Evolutionary conservation across 2,113 vertebrate species (phyloP).

Genomic region (Leucoraja erinaceus): DNA sequence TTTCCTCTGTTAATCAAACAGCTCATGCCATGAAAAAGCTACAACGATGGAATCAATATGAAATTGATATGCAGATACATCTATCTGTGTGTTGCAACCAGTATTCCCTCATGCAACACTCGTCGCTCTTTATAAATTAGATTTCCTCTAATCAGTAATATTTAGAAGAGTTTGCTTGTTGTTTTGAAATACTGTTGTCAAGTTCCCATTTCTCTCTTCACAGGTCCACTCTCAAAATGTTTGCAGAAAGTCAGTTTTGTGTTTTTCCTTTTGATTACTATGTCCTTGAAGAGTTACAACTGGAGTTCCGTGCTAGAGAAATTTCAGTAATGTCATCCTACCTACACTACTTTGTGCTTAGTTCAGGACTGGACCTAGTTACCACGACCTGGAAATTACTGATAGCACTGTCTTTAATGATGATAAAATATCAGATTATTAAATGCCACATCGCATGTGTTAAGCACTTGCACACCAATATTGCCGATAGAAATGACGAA

Average conservation of each 20-base stretch:
- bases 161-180: not conserved
- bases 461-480: not conserved
- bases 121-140: not conserved
- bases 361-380: not conserved
- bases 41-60: conserved; percentile 21
- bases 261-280: not conserved
- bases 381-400: not conserved
- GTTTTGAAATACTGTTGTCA: not conserved
- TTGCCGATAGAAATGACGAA: not conserved
- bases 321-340: too few relatives aligned
- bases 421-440: not conserved
- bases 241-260: not conserved
- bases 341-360: not conserved
- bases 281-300: not conserved
- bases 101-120: not conserved
- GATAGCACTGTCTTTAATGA: not conserved
- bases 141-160: not conserved
- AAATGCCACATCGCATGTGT: not conserved
- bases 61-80: not conserved
- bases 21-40: not conserved
- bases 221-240: not conserved
- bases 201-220: not conserved
- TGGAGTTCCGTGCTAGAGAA: not conserved
- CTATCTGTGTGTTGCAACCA: not conserved
- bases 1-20: conserved; percentile 18